A percentile compares a stretch with the other conserved stretches of the same genome.
Evolutionary conservation across 2,113 vertebrate genomes (phyloP).

Genomic region (Smithornis capensis): DNA sequence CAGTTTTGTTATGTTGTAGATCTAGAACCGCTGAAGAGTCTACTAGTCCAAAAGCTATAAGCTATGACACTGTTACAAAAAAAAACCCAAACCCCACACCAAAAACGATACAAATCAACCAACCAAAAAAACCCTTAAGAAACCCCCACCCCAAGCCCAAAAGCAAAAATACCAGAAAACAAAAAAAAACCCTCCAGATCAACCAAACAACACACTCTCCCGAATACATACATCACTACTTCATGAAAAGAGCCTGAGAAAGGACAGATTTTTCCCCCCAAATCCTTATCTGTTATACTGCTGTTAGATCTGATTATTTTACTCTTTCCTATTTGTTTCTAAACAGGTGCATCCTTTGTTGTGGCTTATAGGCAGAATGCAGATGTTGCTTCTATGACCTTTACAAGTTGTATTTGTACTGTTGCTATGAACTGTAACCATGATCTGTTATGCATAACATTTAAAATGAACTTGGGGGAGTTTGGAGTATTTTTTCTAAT

Average conservation of each 20-base stretch:
- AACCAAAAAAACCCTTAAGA: background rate
- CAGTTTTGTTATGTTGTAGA: background rate
- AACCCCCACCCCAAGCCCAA: background rate
- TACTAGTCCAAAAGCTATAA: background rate
- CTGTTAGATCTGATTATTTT: background rate
- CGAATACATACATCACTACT: background rate
- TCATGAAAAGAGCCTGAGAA: background rate
- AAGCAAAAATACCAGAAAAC: background rate
- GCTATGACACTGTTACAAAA: rapidly evolving
- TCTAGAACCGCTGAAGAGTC: background rate
- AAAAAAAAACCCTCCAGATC: background rate
- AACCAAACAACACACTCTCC: background rate
- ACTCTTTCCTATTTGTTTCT: background rate
- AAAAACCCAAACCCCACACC: background rate
- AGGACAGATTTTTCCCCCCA: background rate
- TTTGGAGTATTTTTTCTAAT: background rate
- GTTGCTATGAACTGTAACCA: background rate
- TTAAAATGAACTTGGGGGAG: background rate
- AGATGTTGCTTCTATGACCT: background rate
- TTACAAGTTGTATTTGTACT: background rate
- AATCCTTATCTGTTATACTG: background rate
- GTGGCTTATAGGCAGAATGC: background rate
- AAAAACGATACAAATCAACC: background rate
- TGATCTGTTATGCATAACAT: background rate
- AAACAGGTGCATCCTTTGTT: background rate